Base-by-base conservation (phyloP, 2,888 invertebrate genomes). In the Alviniconcha strummeri region DNA sequence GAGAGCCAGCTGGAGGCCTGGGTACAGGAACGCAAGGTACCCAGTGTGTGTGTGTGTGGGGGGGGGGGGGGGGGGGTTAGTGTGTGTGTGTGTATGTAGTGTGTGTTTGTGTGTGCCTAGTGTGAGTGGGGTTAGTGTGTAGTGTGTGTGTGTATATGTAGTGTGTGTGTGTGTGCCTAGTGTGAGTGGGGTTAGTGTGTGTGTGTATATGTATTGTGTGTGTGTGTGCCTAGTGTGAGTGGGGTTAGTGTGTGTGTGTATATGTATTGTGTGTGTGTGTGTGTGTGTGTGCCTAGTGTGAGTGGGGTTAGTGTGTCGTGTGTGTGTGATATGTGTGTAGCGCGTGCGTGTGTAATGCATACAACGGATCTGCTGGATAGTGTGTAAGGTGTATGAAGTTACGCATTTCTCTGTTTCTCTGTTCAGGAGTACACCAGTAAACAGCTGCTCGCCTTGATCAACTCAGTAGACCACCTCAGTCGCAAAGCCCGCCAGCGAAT, bases 1-100 rank as follows among this genome's bases (percentile, higher is more conserved):
- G 96, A 98, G 90, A 96, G 96, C 85, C 96, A 96, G 82, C 95
- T 99, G 71, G 98, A 99, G 92, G 96, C 96, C 80, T 99, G 99
- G 96, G 95, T 99, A 9, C 95, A 95, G 88, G 96, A 97, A 72
- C 97, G 98, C 92, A 96, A 95, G 85, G 96, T 96, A 93, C 13
- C 1, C 1, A 36, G 87, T 19, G 13, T 56, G 13, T 74, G 74
- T 74, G 36, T 52, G 74, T 15, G 11, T 36, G 54, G 17, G 5
- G 75, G 36, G 55, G 55, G 7, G 17, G 75, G 15, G 55, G 15
- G 75, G 9, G 15, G 54, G 55, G 55, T 55, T 54, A 5, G 17
- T n/a, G 17, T 75, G 75, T 75, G 75, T 55, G 7, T 75, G 75
- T 55, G 19, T 77, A n/a, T 57, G 57, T 77, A 8, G 69, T 69